Evolutionary conservation across 2,113 vertebrate species (phyloP), one percentile per base, ranked within the genome.

Genomic region (Lutjanus erythropterus): DNA sequence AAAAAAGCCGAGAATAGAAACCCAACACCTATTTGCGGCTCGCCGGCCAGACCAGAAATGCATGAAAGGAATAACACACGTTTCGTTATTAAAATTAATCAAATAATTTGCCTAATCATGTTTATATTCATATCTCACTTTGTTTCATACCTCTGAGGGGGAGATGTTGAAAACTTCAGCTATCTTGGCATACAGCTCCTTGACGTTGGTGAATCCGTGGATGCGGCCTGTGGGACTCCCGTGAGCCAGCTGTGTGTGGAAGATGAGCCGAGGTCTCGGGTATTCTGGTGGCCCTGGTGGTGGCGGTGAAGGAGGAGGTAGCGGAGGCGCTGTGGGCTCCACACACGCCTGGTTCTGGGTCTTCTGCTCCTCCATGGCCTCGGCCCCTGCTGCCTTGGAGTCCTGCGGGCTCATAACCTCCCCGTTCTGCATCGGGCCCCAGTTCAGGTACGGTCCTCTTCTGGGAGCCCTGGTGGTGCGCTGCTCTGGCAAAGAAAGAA

Each of bases 141-240:
- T 91, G 90, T 95, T 49, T 37, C 91, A 90, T 95, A 99, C 98
- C 98, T 99, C 98, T 0, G 97, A 97, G 27, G 97, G 95, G 0
- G 97, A 97, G 90, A 99, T 99, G 86, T 94, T 87, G 62, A 99
- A 99, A 80, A 97, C 98, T 91, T 99, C 96, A 0, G 98, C 98
- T 1, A 99, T 98, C 95, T 98, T 99, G 90, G 94, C 90, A 37
- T 99, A 99, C 60, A 99, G 96, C 92, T 99, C 98, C 87, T 97
- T 98, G 71, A 99, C 97, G 1, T 98, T 99, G 81, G 97, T 99
- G 92, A 99, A 99, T 70, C 98, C 97, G 15, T 99, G 97, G 59
- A 99, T 99, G 79, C 93, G 95, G 37, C 94, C 97, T 0, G 97
- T 99, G 47, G 97, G 96, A 93, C 97, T 98, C 64, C 97, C 98